These are phyloP conservation scores for Pandemis corylana DNA, from an alignment of 2,888 invertebrate genomes.

Conservation along the genomic window DNA sequence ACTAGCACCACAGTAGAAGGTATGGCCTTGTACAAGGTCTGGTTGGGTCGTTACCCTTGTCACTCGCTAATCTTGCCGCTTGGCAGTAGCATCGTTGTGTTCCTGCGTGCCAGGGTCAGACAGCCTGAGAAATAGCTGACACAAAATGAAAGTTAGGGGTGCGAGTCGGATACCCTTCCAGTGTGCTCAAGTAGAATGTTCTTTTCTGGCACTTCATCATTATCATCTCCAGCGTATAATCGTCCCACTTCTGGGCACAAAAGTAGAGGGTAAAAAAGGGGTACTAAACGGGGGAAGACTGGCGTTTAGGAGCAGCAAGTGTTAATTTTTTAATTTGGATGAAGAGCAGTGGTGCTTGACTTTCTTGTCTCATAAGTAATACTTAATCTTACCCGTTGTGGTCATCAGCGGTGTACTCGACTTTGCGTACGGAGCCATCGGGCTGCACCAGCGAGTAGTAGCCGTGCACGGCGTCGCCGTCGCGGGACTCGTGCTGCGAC, in stretches of 20 bases:
- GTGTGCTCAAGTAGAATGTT: no score
- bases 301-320: no score
- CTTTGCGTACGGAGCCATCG: constrained; percentile 82
- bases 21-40: background rate
- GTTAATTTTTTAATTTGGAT: no score
- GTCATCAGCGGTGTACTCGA: constrained; percentile 84
- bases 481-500: constrained; percentile 80
- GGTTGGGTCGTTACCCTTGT: background rate
- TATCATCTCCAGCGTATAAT: no score
- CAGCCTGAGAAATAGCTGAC: background rate
- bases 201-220: no score
- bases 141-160: background rate
- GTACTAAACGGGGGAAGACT: no score
- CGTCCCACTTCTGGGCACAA: no score
- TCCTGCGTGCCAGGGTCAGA: background rate
- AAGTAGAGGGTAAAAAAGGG: no score
- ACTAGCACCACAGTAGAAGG: background rate
- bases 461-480: constrained; percentile 82
- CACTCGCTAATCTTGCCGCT: background rate
- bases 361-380: background rate
- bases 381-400: constrained; percentile 71
- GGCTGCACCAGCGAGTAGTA: constrained; percentile 81
- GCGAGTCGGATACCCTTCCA: no score
- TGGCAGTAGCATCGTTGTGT: no score
- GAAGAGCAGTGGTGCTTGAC: background rate